Evolutionary conservation across 1,140 invertebrate genomes (phyloP).

Genomic region (Helicorthomorpha holstii): DNA sequence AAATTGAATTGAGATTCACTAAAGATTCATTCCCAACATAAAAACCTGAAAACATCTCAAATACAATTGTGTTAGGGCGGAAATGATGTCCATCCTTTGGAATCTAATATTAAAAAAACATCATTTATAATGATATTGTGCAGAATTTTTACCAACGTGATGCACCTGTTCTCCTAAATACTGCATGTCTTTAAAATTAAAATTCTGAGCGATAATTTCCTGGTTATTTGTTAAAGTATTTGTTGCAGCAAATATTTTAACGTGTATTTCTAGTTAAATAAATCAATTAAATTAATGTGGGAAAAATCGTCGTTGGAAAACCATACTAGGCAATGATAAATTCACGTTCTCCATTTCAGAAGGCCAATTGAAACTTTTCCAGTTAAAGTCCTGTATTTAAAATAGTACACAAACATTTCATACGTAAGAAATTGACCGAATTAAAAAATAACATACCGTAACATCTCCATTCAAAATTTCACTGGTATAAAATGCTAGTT

Average conservation of each 20-base stretch:
- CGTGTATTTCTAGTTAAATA: constrained; percentile 19
- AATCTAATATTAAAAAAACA: constrained; percentile 63
- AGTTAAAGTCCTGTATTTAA: constrained; percentile 21
- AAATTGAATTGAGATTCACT: constrained; percentile 8
- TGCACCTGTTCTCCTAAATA: constrained; percentile 16
- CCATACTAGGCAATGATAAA: constrained; percentile 10
- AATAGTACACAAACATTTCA: constrained; percentile 13
- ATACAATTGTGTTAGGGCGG: constrained; percentile 59
- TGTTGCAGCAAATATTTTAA: constrained; percentile 27
- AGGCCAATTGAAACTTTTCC: constrained; percentile 22
- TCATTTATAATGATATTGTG: constrained; percentile 56
- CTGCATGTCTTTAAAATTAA: constrained; percentile 17
- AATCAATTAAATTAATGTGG: constrained; percentile 10
- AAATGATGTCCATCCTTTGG: constrained; percentile 51
- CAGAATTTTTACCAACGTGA: constrained; percentile 18
- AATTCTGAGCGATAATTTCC: constrained; percentile 33
- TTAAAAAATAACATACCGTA: constrained; percentile 20
- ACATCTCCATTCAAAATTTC: constrained; percentile 45
- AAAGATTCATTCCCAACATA: constrained; percentile 31
- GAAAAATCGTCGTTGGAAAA: constrained; percentile 8
- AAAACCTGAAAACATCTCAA: constrained; percentile 70
- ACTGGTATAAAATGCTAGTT: constrained; percentile 73
- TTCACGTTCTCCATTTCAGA: constrained; percentile 15
- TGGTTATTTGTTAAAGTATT: constrained; percentile 6
- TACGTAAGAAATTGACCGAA: constrained; percentile 12